These are phyloP conservation scores for Coendou prehensilis DNA, from an alignment of 2,797 vertebrate species.

Conservation along the genomic window DNA sequence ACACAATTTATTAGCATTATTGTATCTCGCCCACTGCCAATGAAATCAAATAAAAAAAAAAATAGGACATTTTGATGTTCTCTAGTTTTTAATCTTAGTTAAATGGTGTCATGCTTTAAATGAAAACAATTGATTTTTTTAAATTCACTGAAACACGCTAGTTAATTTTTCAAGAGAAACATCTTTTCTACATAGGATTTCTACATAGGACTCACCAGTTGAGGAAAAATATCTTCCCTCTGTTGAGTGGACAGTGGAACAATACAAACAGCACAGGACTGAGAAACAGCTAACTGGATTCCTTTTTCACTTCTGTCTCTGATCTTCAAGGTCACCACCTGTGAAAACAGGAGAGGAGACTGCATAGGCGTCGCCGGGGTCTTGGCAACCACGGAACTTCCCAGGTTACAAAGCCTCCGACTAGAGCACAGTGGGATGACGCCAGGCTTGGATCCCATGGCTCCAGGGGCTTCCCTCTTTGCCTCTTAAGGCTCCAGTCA, in stretches of 20 bases:
- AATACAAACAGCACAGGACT: background rate
- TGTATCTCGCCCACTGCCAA: conserved; percentile 38
- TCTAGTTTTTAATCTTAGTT: background rate
- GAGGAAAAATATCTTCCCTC: conserved; percentile 4
- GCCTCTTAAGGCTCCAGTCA: background rate
- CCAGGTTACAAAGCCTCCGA: background rate
- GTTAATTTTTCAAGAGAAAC: background rate
- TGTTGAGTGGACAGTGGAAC: background rate
- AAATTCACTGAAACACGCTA: background rate
- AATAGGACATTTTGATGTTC: conserved; percentile 17
- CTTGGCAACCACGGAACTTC: background rate
- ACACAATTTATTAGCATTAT: conserved; percentile 39
- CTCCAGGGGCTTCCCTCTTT: background rate
- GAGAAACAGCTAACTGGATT: background rate
- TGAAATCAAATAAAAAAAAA: conserved; percentile 28
- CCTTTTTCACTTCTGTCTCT: conserved; percentile 4
- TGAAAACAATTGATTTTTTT: conserved; percentile 52
- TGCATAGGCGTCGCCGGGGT: background rate
- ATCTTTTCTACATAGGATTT: background rate
- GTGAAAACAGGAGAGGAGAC: background rate
- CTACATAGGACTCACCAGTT: conserved; percentile 66
- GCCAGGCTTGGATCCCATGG: background rate
- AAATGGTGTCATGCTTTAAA: background rate
- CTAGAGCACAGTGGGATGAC: background rate
- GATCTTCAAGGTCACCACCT: conserved; percentile 15